Evolutionary conservation across 2,888 invertebrate species (phyloP).

Genomic region (Melinaea menophilus): DNA sequence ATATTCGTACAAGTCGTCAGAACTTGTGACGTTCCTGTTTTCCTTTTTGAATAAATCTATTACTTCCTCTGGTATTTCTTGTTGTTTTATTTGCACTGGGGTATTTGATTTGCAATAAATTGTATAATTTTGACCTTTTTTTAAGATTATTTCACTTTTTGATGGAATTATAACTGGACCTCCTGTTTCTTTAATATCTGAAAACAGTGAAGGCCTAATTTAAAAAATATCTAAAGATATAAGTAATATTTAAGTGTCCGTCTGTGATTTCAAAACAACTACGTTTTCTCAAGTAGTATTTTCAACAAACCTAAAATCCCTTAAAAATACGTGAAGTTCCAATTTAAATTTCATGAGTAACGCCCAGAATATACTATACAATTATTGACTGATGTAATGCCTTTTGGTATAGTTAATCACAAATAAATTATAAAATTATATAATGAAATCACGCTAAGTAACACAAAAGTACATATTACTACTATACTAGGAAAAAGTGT

Average conservation of each 20-base stretch:
- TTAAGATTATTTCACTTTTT: conserved; percentile 57
- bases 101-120: conserved; percentile 55
- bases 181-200: conserved; percentile 55
- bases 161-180: conserved; percentile 59
- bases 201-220: conserved; percentile 40
- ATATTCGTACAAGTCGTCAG: conserved; percentile 51
- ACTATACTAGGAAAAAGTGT: neutral
- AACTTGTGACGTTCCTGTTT: conserved; percentile 34
- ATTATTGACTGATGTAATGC: too few species aligned
- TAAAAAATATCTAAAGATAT: neutral
- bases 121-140: conserved; percentile 63
- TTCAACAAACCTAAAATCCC: too few species aligned
- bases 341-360: too few species aligned
- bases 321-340: too few species aligned
- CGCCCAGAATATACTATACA: too few species aligned
- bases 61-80: conserved; percentile 56
- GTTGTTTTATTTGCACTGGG: conserved; percentile 54
- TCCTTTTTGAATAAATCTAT: conserved; percentile 41
- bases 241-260: too few species aligned
- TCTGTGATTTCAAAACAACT: too few species aligned
- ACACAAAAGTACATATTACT: neutral
- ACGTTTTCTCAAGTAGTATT: too few species aligned
- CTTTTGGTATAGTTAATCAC: too few species aligned
- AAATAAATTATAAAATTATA: too few species aligned
- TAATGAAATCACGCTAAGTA: neutral